Conservation (phyloP, 1,140 invertebrate genomes). For the Cydia amplana region DNA sequence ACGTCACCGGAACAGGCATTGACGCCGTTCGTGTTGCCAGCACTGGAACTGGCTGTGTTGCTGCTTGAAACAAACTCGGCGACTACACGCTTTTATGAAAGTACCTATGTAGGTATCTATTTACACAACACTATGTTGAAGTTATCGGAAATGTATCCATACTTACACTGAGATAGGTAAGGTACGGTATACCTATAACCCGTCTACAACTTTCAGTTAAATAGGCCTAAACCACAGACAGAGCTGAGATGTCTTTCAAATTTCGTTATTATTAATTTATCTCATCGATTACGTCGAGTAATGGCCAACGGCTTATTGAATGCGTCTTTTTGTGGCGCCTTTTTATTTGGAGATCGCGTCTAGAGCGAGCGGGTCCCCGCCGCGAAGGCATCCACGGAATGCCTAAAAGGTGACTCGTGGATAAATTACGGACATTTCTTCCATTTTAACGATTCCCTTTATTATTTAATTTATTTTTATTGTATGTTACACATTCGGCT, state of each 20-base stretch:
- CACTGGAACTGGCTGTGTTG: no score
- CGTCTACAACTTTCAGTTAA: neutral
- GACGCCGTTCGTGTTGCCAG: no score
- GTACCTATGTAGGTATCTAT: no score
- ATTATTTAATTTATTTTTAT: slow-evolving; percentile 79
- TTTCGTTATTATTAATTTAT: slow-evolving; percentile 68
- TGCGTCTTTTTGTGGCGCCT: slow-evolving; percentile 76
- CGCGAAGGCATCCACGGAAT: slow-evolving; percentile 73
- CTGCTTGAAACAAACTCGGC: no score
- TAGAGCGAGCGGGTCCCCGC: slow-evolving; percentile 57
- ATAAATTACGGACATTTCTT: slow-evolving; percentile 77
- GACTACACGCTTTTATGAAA: no score
- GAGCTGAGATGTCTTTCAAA: slow-evolving; percentile 41
- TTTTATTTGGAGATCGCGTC: slow-evolving; percentile 72
- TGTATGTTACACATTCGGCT: slow-evolving; percentile 75
- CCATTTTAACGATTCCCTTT: slow-evolving; percentile 77
- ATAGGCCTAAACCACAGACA: neutral
- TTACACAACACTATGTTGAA: no score
- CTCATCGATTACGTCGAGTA: slow-evolving; percentile 57
- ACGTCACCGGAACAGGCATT: no score
- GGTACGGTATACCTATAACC: neutral
- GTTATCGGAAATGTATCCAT: no score
- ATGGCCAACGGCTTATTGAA: slow-evolving; percentile 75
- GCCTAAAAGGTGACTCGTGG: slow-evolving; percentile 75
- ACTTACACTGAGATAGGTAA: no score